Percentiles rank a stretch among this genome's conserved stretches.
Evolutionary conservation across 2,888 invertebrate genomes (phyloP).

Genomic region (Julus scandinavius): DNA sequence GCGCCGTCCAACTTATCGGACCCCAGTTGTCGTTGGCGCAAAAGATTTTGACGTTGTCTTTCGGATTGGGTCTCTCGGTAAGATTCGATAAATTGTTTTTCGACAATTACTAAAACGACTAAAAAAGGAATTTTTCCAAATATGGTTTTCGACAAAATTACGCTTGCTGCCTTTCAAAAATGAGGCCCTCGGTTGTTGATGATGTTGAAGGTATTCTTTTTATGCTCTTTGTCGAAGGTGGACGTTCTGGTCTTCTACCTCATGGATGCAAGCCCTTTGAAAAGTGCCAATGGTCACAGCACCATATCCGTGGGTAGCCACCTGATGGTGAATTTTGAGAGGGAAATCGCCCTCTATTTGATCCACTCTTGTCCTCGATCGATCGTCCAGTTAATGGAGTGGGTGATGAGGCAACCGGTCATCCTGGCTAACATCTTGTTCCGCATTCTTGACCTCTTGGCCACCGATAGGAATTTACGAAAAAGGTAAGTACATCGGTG

Average conservation of each 20-base stretch:
- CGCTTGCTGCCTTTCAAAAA: too few species aligned
- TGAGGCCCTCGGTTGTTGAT: neutral
- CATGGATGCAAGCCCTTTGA: neutral
- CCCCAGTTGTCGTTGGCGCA: neutral
- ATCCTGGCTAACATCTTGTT: neutral
- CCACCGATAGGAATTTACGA: constrained; percentile 40
- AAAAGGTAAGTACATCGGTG: constrained; percentile 39
- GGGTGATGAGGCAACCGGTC: neutral
- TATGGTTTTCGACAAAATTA: too few species aligned
- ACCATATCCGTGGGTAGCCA: constrained; percentile 55
- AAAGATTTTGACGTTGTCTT: constrained; percentile 27
- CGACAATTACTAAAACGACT: too few species aligned
- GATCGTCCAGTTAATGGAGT: constrained; percentile 31
- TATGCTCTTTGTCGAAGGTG: neutral
- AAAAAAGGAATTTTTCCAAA: too few species aligned
- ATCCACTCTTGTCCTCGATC: constrained; percentile 51
- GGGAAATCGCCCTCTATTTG: constrained; percentile 56
- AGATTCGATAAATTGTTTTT: neutral
- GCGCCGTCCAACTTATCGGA: neutral
- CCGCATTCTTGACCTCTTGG: constrained; percentile 37
- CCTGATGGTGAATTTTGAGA: constrained; percentile 55
- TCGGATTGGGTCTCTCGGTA: neutral
- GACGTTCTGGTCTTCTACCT: neutral
- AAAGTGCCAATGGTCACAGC: constrained; percentile 3
- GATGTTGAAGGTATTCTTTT: neutral